These are phyloP conservation scores for Calcarius lapponicus DNA, from an alignment of 2,797 vertebrate genomes.

Conservation along the genomic window DNA sequence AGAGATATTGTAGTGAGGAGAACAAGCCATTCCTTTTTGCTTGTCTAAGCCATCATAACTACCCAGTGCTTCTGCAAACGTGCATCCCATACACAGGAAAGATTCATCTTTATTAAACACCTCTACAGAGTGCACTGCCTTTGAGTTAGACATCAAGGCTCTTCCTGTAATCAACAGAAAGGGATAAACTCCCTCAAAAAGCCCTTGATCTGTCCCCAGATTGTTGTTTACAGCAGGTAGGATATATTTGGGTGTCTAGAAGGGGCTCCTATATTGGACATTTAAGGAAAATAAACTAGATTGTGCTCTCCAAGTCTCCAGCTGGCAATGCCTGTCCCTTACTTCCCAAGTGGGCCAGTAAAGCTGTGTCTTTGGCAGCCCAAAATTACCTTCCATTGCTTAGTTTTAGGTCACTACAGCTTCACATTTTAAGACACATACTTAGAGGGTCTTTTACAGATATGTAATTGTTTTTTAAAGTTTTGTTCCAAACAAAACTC, in stretches of 20 bases:
- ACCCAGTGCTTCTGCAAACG: not conserved
- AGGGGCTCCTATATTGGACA: not conserved
- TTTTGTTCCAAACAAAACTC: slow-evolving; percentile 20
- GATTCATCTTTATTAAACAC: not conserved
- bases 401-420: not conserved
- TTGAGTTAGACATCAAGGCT: not conserved
- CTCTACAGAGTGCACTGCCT: not conserved
- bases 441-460: not conserved
- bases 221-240: not conserved
- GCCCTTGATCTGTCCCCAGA: not conserved
- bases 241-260: not conserved
- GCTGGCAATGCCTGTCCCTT: not conserved
- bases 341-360: not conserved
- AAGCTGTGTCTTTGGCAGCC: not conserved
- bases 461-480: slow-evolving; percentile 4
- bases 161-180: not conserved
- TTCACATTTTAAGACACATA: not conserved
- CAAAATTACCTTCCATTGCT: not conserved
- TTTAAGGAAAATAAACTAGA: not conserved
- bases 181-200: not conserved
- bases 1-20: not conserved
- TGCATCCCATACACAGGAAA: not conserved
- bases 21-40: not conserved
- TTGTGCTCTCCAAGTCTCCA: not conserved
- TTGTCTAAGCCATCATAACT: not conserved